Evolutionary conservation across 2,888 invertebrate genomes (phyloP).

Genomic region (Chaetogeoica ovagalla): DNA sequence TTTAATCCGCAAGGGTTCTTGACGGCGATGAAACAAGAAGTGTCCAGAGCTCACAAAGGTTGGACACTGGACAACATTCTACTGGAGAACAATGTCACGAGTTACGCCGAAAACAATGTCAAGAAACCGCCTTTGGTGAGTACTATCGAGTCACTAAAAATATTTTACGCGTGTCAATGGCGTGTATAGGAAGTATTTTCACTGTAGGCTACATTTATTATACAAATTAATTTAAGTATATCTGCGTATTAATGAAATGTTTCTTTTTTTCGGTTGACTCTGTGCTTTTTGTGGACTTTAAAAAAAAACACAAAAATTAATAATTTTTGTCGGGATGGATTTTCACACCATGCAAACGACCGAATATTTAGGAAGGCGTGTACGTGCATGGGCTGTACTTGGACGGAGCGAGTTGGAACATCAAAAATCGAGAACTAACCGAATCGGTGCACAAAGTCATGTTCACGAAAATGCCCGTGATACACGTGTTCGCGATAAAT

Average conservation of each 20-base stretch:
- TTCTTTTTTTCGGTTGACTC: too few relatives aligned
- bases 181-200: too few relatives aligned
- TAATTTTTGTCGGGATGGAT: too few relatives aligned
- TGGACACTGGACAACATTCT: conserved; percentile 97
- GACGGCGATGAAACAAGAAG: conserved; percentile 97
- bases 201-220: too few relatives aligned
- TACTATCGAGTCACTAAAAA: too few relatives aligned
- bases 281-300: too few relatives aligned
- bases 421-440: conserved; percentile 81
- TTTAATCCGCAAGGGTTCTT: conserved; percentile 97
- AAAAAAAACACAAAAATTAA: too few relatives aligned
- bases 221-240: too few relatives aligned
- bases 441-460: conserved; percentile 90
- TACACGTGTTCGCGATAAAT: conserved; percentile 93
- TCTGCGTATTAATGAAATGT: too few relatives aligned
- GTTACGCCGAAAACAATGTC: conserved; percentile 84
- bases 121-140: conserved; percentile 77
- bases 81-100: conserved; percentile 88
- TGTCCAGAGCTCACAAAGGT: conserved; percentile 92
- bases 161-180: too few relatives aligned
- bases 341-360: too few relatives aligned
- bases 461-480: conserved; percentile 94
- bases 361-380: conserved; percentile 73
- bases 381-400: conserved; percentile 88
- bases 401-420: conserved; percentile 90